Base-by-base conservation (phyloP, 2,888 invertebrate species). In the Blera fallax region DNA sequence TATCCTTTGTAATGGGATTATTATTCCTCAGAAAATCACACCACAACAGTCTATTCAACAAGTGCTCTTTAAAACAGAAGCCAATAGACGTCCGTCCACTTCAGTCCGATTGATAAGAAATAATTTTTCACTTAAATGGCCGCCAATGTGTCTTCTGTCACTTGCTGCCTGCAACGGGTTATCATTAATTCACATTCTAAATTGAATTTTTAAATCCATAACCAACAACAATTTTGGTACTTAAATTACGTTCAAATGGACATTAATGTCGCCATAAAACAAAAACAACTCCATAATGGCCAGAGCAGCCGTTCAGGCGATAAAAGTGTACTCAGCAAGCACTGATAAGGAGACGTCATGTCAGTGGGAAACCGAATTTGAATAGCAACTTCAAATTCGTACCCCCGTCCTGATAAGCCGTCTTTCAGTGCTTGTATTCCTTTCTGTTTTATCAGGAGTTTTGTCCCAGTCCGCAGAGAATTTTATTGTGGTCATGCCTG, bases 221-320 rank as follows among this genome's bases (percentile, higher is more conserved):
- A 80, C 43, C 72, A 72, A 81, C 76, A 85, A 85, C 81, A 85
- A 72, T 58, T 72, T 79, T 21, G 72, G 70, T 72, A 48, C 81
- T 67, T 77, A 73, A 85, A 85, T 72, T 48, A 77, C 77, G 48
- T 67, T 73, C 77, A 81, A 77, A 85, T 81, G 67, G 24, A 14
- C 85, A 81, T 65, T 85, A 70, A 81, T 77, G 81, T 80, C 85
- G 37, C 72, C 81, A 85, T 85, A 72, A 85, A 81, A 72, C n/a
- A 76, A 85, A 69, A 76, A 76, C 50, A 80, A 79, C 34, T 43
- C 60, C 58, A 81, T 67, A 50, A 82, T 58, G 34, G 58, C 56
- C 43, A 43, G 45, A 45, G 81, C 81, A 81, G 81, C 76, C 70
- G 54, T 77, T 65, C 32, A 62, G 52, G 77, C 76, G 81, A 85